Conservation (phyloP, 1,140 invertebrate species). For the Cyclargus thomasi region DNA sequence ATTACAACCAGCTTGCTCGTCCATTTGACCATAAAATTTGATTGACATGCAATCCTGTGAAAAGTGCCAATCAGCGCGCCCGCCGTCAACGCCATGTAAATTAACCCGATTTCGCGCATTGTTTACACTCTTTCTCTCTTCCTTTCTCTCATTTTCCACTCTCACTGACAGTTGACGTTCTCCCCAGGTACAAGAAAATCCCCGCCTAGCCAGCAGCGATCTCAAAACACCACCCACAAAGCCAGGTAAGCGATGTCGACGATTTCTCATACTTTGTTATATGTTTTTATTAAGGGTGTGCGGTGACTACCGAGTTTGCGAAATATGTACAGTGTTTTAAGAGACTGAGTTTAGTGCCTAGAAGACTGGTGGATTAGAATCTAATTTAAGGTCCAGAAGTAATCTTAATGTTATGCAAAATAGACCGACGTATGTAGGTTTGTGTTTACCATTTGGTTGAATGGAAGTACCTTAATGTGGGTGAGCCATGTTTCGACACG, state of each 20-base stretch:
- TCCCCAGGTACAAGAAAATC: constrained; percentile 63
- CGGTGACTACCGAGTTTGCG: background rate
- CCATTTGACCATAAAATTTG: background rate
- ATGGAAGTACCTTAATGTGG: too few species aligned
- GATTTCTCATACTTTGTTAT: background rate
- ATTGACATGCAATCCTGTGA: background rate
- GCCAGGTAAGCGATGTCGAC: constrained; percentile 51
- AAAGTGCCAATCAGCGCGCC: background rate
- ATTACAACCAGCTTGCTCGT: background rate
- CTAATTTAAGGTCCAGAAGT: too few species aligned
- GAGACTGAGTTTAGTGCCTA: too few species aligned
- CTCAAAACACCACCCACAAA: constrained; percentile 62
- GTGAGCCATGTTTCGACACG: too few species aligned
- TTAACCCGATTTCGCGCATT: too few species aligned
- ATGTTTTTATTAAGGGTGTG: constrained; percentile 8
- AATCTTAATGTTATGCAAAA: too few species aligned
- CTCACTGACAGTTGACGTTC: constrained; percentile 16
- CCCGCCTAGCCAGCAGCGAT: constrained; percentile 57
- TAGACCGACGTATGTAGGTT: too few species aligned
- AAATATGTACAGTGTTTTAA: background rate
- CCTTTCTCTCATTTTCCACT: too few species aligned
- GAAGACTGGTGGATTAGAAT: too few species aligned
- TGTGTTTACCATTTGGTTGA: too few species aligned
- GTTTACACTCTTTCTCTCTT: background rate
- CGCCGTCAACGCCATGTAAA: too few species aligned